Base-by-base conservation (phyloP, 2,888 invertebrate genomes). In the Apamea monoglypha region DNA sequence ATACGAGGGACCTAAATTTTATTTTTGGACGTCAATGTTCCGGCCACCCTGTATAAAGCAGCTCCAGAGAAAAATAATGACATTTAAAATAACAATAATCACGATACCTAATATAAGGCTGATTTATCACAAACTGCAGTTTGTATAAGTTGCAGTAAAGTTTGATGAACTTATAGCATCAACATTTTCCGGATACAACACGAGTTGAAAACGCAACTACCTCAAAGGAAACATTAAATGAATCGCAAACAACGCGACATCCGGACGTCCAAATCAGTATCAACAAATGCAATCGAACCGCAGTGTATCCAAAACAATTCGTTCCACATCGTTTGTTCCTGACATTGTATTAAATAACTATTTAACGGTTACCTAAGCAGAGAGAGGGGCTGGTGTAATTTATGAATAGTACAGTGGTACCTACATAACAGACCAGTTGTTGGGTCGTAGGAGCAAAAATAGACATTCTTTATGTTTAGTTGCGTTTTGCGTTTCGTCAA, bases 211-310 rank as follows among this genome's bases (percentile, higher is more conserved):
- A 71, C 50, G 66, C 50, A n/a, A 73, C 56, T 64, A 70, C 25
- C 36, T 50, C 36, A 80, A 80, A 79, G 61, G 76, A 70, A 84
- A 63, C 77, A 59, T 53, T 32, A 50, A 53, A 81, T 69, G 68
- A 85, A 84, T 88, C 70, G 63, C 74, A 76, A 85, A 87, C 85
- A 85, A 66, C 78, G 72, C 78, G 81, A 86, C 83, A 78, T 84
- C 87, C 84, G 74, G 77, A 71, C 63, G 80, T 71, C 82, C 76
- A 81, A 83, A 78, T 81, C 59, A 73, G 80, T 86, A 76, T 87
- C 79, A 82, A 89, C 86, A 84, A 80, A 79, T 82, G 74, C 69
- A 82, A 72, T 67, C 50, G 66, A 80, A 67, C 64, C 44, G 76
- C 63, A 79, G 47, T 73, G 80, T 83, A 63, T 80, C 76, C 76